A percentile compares a stretch with the other conserved stretches of the same genome.
Conservation (phyloP, 2,888 invertebrate species). For the Schrankia costaestrigalis region DNA sequence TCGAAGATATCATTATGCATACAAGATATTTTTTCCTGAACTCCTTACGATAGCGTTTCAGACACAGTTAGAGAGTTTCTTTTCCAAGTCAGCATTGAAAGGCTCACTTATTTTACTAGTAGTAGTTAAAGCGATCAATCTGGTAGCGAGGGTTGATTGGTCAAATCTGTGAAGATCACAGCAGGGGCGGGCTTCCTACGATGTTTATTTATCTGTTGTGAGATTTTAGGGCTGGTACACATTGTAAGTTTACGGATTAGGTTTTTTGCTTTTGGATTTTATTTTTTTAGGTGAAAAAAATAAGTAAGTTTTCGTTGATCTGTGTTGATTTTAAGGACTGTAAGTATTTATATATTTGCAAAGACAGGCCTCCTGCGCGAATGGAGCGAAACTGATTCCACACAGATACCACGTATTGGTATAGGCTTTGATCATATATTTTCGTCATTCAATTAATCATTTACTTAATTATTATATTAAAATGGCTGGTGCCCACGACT, state of each 20-base stretch:
- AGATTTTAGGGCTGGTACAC: constrained; percentile 28
- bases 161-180: constrained; percentile 73
- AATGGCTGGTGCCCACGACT: no score
- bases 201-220: constrained; percentile 47
- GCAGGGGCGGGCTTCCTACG: constrained; percentile 41
- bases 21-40: background rate
- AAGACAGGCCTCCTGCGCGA: no score
- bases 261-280: background rate
- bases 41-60: background rate
- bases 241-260: constrained; percentile 7
- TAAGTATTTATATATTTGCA: no score
- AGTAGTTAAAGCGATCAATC: constrained; percentile 25
- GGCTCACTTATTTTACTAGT: constrained; percentile 18
- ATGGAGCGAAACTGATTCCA: no score
- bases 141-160: constrained; percentile 55
- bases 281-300: no score
- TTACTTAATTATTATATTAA: no score
- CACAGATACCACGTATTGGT: no score
- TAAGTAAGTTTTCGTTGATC: no score
- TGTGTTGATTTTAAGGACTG: no score
- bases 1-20: no score
- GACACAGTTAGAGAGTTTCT: constrained; percentile 15
- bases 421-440: no score
- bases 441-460: no score
- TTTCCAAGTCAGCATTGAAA: constrained; percentile 19